Evolutionary conservation across 2,797 vertebrate species (phyloP).

Genomic region (Lagorchestes hirsutus): DNA sequence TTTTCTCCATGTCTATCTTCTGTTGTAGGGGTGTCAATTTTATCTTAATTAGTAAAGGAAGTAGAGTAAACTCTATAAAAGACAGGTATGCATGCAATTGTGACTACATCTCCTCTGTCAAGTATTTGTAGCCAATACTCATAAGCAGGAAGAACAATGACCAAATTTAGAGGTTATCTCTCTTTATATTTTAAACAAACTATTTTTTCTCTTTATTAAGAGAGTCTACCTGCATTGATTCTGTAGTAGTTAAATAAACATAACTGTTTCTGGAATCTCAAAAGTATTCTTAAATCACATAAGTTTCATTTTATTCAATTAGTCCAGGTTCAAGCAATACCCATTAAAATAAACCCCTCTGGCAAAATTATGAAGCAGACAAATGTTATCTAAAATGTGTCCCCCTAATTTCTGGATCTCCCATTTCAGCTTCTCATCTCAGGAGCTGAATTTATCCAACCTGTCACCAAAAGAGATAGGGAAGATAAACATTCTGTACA

Average conservation of each 20-base stretch:
- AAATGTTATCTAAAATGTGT: background rate
- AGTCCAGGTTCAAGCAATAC: background rate
- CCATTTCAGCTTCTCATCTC: background rate
- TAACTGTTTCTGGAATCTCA: conserved; percentile 9
- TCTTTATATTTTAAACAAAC: conserved; percentile 32
- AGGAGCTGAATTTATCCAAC: background rate
- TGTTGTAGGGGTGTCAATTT: background rate
- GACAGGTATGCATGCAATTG: background rate
- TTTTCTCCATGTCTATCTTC: conserved; percentile 22
- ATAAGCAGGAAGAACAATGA: conserved; percentile 17
- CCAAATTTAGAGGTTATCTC: conserved; percentile 4
- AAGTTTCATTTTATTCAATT: background rate
- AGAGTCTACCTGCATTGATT: background rate
- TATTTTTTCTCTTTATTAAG: background rate
- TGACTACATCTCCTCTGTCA: background rate
- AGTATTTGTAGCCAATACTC: conserved; percentile 17
- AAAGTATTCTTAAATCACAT: background rate
- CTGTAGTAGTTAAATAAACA: background rate
- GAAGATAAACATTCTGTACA: background rate
- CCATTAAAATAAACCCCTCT: background rate
- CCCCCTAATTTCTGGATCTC: background rate
- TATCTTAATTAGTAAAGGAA: conserved; percentile 45
- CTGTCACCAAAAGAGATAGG: background rate
- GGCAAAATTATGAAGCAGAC: background rate
- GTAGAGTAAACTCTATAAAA: background rate